These are phyloP conservation scores for Tryphoninae sp. DNA, from an alignment of 2,888 invertebrate genomes.

Conservation along the genomic window DNA sequence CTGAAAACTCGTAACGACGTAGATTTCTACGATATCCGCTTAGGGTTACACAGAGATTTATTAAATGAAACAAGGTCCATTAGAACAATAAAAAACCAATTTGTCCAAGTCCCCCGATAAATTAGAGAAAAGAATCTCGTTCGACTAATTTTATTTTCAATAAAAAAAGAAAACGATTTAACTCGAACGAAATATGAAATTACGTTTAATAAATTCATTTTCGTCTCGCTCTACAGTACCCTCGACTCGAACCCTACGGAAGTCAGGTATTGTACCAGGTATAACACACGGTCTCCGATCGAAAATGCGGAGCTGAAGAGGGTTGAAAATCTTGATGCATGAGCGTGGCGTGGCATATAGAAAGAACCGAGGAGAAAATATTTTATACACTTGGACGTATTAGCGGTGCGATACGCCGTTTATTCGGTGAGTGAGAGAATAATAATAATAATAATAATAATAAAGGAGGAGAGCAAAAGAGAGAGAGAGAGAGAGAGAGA, in stretches of 20 bases:
- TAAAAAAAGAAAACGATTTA: neutral
- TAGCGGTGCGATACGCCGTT: constrained; percentile 48
- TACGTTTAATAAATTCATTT: constrained; percentile 10
- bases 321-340: constrained; percentile 63
- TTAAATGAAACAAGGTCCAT: too few relatives aligned
- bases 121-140: too few relatives aligned
- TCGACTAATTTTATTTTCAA: neutral
- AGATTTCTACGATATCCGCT: too few relatives aligned
- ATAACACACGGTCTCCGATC: constrained; percentile 47
- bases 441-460: constrained; percentile 8
- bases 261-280: constrained; percentile 51
- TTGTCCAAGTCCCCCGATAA: too few relatives aligned
- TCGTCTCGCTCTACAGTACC: constrained; percentile 3
- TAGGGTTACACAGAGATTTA: too few relatives aligned
- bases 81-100: too few relatives aligned
- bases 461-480: constrained; percentile 12
- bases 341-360: constrained; percentile 33
- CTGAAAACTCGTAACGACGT: too few relatives aligned
- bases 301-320: constrained; percentile 40
- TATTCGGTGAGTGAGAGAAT: constrained; percentile 42
- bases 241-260: neutral
- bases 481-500: neutral
- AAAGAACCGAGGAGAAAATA: constrained; percentile 24
- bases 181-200: neutral
- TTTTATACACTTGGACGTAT: constrained; percentile 36